phyloP scores from a whole-genome alignment of 2,888 invertebrate species.

The Amblyjoppa proteus region DNA sequence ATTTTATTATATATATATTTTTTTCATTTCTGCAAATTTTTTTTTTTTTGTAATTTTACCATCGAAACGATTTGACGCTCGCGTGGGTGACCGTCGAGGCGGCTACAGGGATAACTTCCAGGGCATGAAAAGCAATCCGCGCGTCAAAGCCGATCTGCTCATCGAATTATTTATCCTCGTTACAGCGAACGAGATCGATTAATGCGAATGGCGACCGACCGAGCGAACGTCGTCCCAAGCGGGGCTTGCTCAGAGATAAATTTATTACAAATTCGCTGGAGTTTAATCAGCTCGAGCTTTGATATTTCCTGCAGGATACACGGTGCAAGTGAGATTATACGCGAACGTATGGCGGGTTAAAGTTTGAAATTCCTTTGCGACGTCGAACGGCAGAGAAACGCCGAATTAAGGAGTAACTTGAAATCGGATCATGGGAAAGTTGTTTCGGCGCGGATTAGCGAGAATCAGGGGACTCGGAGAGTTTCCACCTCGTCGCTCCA shows the following conservation, averaged over 20 bases:
- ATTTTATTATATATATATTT: background rate
- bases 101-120: conserved; percentile 21
- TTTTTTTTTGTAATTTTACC: background rate
- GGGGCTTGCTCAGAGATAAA: conserved; percentile 44
- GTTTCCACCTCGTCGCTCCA: background rate
- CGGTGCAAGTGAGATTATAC: background rate
- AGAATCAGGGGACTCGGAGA: background rate
- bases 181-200: background rate
- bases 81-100: background rate
- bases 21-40: background rate
- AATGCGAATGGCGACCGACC: background rate
- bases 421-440: conserved; percentile 29
- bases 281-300: conserved; percentile 51
- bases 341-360: background rate
- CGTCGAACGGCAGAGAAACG: conserved; percentile 15
- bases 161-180: conserved; percentile 54
- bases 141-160: conserved; percentile 27
- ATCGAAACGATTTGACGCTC: background rate
- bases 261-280: conserved; percentile 50
- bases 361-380: conserved; percentile 20
- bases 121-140: conserved; percentile 17
- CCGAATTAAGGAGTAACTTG: conserved; percentile 13
- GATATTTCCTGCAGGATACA: conserved; percentile 10
- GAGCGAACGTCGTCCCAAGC: background rate
- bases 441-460: conserved; percentile 7